Percentiles rank a stretch among this genome's conserved stretches.
Evolutionary conservation across 2,888 invertebrate species (phyloP).

Genomic region (Oligia fasciuncula): DNA sequence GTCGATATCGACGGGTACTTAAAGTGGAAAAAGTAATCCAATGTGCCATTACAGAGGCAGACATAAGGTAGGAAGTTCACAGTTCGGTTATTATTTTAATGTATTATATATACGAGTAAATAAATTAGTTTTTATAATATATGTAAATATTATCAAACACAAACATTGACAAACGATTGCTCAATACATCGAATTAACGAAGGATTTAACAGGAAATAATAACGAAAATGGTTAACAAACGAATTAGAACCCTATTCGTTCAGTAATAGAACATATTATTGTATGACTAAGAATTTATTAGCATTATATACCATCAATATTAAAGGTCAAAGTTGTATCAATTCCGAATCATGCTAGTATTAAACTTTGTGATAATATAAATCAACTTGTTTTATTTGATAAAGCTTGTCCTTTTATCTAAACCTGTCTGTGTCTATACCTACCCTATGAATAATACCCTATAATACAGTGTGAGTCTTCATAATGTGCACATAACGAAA

Average conservation of each 20-base stretch:
- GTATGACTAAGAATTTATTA: slow-evolving; percentile 29
- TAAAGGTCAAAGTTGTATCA: slow-evolving; percentile 46
- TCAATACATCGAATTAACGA: slow-evolving; percentile 43
- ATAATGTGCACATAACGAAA: too few relatives aligned
- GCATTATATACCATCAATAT: slow-evolving; percentile 36
- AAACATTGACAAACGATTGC: slow-evolving; percentile 47
- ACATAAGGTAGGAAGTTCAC: slow-evolving; percentile 62
- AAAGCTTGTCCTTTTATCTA: background rate
- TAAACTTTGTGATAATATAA: slow-evolving; percentile 65
- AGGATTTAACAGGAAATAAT: slow-evolving; percentile 9
- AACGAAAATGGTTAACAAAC: background rate
- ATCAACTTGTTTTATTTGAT: slow-evolving; percentile 43
- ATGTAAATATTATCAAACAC: slow-evolving; percentile 58
- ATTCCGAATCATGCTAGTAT: slow-evolving; percentile 57
- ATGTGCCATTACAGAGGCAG: slow-evolving; percentile 87
- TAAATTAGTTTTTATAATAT: slow-evolving; percentile 49
- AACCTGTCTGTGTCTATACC: background rate
- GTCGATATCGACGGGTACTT: slow-evolving; percentile 51
- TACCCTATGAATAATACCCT: background rate
- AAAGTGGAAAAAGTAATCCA: slow-evolving; percentile 69
- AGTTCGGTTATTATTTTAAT: slow-evolving; percentile 66
- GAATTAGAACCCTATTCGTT: slow-evolving; percentile 2
- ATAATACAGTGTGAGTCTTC: too few relatives aligned
- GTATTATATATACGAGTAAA: slow-evolving; percentile 48
- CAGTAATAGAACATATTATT: slow-evolving; percentile 7